phyloP scores from a whole-genome alignment of 2,113 vertebrate species.

The Gorsachius goisagi region DNA sequence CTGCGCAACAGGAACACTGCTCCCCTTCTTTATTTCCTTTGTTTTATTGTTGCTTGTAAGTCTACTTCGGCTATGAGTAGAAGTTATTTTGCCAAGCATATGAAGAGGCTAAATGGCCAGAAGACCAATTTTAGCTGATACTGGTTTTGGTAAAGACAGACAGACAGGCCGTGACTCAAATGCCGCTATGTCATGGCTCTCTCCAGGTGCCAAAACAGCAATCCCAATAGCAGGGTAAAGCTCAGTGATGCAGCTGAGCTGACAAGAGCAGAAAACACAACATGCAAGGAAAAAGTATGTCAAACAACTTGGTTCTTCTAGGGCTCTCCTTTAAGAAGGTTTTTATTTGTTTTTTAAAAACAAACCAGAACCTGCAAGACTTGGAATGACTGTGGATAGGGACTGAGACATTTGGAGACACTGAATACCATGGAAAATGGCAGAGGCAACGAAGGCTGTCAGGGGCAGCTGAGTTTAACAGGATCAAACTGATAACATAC shows the following conservation, averaged over 20 bases:
- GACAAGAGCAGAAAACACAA: neutral
- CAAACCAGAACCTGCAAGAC: neutral
- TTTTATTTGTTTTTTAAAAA: neutral
- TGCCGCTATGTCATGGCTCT: neutral
- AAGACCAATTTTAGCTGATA: neutral
- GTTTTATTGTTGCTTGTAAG: neutral
- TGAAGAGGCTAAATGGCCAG: neutral
- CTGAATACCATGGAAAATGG: neutral
- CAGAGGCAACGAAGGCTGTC: neutral
- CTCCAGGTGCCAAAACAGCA: neutral
- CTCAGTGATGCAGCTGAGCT: neutral
- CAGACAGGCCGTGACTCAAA: neutral
- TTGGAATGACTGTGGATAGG: neutral
- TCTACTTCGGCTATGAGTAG: neutral
- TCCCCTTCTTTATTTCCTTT: neutral
- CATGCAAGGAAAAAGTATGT: neutral
- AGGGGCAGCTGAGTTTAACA: neutral
- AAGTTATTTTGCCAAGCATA: neutral
- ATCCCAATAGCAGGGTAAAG: neutral
- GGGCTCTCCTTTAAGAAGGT: neutral
- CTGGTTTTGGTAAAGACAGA: neutral
- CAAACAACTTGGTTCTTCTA: neutral
- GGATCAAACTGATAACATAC: neutral
- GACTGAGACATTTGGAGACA: neutral
- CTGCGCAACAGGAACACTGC: neutral